Base-by-base conservation (phyloP, 1,140 invertebrate genomes). In the Drosophila sechellia region DNA sequence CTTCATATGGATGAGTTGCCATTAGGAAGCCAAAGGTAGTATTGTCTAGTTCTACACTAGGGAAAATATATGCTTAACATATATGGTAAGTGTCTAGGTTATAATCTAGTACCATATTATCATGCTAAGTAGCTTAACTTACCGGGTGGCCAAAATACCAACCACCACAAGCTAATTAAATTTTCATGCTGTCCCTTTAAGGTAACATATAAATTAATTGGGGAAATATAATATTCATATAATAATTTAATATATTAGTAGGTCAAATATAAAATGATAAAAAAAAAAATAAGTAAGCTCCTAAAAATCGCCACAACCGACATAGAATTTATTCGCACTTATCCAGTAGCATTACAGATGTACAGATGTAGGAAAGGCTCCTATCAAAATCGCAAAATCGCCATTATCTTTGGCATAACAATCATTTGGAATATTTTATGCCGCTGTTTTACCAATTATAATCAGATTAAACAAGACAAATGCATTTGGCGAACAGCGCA, bases 351-450 rank as follows among this genome's bases (percentile, higher is more conserved):
- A 40, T n/a, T 45, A 10, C 15, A 0, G 10, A 13, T 8, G n/a
- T n/a, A n/a, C n/a, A n/a, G n/a, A n/a, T n/a, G n/a, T n/a, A n/a
- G n/a, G 35, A 15, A n/a, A 12, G 43, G 15, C 17, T 27, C 13
- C 8, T 11, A 63, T 66, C 8, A 42, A 64, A 50, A 17, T 20
- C n/a, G 10, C 5, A 40, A 37, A 17, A 22, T 35, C 39, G 15
- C 22, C 48, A 20, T 68, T 48, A 35, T 13, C 34, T 34, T 46
- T 68, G 66, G 43, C 63, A 56, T 17, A 40, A 40, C 49, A 68
- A 56, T 69, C 53, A 56, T 56, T 35, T 69, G 17, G 52, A 5
- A 35, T 37, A 48, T 39, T 56, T 70, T 56, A 70, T 70, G 63
- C 12, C 4, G 11, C 27, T 48, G 43, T 70, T 56, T 55, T 34